Conservation (phyloP, 2,888 invertebrate species). For the Didymodactylos carnosus region DNA sequence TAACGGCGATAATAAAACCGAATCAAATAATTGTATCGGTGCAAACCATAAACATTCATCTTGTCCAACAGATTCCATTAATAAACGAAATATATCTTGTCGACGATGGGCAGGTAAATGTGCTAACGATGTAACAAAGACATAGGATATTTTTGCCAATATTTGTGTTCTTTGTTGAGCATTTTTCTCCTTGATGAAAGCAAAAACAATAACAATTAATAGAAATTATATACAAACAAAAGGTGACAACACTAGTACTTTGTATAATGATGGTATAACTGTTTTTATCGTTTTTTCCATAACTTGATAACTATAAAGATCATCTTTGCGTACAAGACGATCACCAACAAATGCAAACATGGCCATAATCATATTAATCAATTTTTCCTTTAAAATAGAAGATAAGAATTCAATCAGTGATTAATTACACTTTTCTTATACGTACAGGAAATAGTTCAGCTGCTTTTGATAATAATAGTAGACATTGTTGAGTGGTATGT, state of each 20-base stretch:
- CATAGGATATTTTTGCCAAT: slow-evolving; percentile 40
- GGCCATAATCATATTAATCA: slow-evolving; percentile 76
- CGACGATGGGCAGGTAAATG: slow-evolving; percentile 83
- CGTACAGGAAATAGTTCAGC: slow-evolving; percentile 7
- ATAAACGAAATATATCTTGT: slow-evolving; percentile 48
- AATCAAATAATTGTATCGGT: slow-evolving; percentile 33
- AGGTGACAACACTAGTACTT: too few species aligned
- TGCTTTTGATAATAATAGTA: slow-evolving; percentile 6
- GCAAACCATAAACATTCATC: slow-evolving; percentile 35
- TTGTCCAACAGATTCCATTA: slow-evolving; percentile 49
- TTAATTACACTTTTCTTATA: not conserved
- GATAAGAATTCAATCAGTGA: not conserved
- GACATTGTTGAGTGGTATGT: slow-evolving; percentile 3
- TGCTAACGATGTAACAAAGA: slow-evolving; percentile 69
- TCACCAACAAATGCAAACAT: slow-evolving; percentile 95
- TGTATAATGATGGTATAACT: slow-evolving; percentile 61
- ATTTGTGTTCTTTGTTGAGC: not conserved
- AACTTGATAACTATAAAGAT: slow-evolving; percentile 78
- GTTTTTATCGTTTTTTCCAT: slow-evolving; percentile 71
- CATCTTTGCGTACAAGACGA: slow-evolving; percentile 71
- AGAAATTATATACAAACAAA: not conserved
- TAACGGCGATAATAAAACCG: not conserved
- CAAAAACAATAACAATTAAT: not conserved
- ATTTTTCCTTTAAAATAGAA: slow-evolving; percentile 39
- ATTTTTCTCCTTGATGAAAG: slow-evolving; percentile 16